Conservation (phyloP, 1,140 invertebrate species). For the Vollenhovia emeryi region DNA sequence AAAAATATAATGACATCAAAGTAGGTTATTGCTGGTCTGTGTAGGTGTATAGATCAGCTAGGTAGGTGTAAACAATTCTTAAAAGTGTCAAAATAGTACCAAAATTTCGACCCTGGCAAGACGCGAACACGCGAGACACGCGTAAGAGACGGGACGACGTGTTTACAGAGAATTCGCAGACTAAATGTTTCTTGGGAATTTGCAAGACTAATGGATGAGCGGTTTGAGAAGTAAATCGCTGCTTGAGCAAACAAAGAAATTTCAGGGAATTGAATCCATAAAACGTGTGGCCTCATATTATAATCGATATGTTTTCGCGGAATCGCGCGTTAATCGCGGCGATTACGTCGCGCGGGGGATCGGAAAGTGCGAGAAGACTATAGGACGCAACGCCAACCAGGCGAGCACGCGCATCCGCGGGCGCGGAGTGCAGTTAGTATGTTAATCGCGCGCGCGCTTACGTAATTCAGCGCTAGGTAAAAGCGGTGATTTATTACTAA, state of each 20-base stretch:
- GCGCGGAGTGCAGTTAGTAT: conserved; percentile 62
- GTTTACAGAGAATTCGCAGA: background rate
- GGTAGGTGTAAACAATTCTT: too few species aligned
- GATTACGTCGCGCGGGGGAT: background rate
- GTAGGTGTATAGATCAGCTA: too few species aligned
- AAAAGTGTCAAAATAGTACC: too few species aligned
- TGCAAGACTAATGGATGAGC: background rate
- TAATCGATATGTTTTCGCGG: background rate
- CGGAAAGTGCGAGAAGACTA: conserved; percentile 6
- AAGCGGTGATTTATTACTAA: conserved; percentile 72
- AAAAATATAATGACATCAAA: too few species aligned
- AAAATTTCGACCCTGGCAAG: too few species aligned
- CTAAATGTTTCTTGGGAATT: background rate
- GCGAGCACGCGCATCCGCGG: background rate
- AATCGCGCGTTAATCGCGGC: background rate
- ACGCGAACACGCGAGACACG: background rate
- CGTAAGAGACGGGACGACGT: background rate
- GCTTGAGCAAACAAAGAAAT: background rate
- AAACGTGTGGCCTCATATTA: background rate
- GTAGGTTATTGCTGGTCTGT: too few species aligned
- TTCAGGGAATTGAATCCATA: background rate
- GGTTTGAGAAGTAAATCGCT: background rate
- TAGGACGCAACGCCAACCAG: background rate
- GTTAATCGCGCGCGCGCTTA: conserved; percentile 63
- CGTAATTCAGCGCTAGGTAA: conserved; percentile 70